A percentile compares a stretch with the other conserved stretches of the same genome.
These are phyloP conservation scores for Cephus cinctus DNA, from an alignment of 1,140 invertebrate genomes.

Conservation along the genomic window DNA sequence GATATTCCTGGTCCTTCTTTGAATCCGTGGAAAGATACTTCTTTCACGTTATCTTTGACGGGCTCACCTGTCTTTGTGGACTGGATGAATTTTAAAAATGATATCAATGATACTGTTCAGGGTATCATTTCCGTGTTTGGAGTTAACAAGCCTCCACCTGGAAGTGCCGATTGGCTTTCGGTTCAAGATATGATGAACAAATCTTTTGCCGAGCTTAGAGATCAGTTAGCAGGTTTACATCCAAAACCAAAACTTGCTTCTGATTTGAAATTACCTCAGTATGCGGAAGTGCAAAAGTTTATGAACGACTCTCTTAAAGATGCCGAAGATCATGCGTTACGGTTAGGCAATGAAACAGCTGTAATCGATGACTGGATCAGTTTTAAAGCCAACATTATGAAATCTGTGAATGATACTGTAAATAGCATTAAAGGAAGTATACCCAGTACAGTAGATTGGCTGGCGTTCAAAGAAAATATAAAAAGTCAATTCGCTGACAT, in stretches of 20 bases:
- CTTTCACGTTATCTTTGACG: conserved; percentile 1
- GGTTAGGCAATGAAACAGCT: not conserved
- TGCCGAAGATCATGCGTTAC: not conserved
- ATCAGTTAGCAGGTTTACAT: conserved; percentile 9
- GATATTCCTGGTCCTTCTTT: conserved; percentile 61
- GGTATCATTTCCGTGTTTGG: conserved; percentile 8
- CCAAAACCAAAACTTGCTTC: not conserved
- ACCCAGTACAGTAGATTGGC: conserved; percentile 10
- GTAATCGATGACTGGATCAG: conserved; percentile 17
- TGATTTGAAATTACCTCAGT: not conserved
- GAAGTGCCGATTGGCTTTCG: conserved; percentile 14
- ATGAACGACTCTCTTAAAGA: conserved; percentile 2
- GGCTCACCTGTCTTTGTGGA: conserved; percentile 1
- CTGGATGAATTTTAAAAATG: conserved; percentile 18
- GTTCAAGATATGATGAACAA: conserved; percentile 15
- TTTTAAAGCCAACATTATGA: conserved; percentile 16
- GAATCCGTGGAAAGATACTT: conserved; percentile 60
- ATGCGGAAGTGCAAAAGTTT: not conserved
- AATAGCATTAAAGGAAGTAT: not conserved
- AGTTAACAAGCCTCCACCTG: not conserved
- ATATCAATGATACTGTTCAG: conserved; percentile 17
- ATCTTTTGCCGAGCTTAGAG: conserved; percentile 23
- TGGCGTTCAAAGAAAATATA: conserved; percentile 16
- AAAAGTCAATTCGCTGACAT: conserved; percentile 14
- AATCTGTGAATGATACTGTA: conserved; percentile 14